A percentile compares a stretch with the other conserved stretches of the same genome.
Evolutionary conservation across 2,888 invertebrate species (phyloP).

Genomic region (Pimpla rufipes): DNA sequence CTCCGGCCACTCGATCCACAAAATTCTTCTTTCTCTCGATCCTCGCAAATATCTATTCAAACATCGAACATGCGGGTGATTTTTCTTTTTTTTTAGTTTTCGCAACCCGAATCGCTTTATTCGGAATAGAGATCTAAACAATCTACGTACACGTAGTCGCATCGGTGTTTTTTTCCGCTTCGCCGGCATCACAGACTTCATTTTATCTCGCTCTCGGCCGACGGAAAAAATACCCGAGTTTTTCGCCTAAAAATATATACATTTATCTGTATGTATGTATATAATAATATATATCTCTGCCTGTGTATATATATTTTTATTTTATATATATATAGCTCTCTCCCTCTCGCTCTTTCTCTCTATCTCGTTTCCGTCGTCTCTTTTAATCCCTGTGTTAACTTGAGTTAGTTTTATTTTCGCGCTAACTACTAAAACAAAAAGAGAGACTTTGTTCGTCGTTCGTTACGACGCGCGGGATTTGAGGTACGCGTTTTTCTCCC

Average conservation of each 20-base stretch:
- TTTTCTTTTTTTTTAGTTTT: conserved; percentile 36
- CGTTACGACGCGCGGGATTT: conserved; percentile 49
- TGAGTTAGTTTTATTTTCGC: conserved; percentile 33
- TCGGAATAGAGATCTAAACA: conserved; percentile 45
- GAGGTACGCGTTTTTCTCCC: conserved; percentile 30
- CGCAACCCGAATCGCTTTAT: conserved; percentile 27
- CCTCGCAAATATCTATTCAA: conserved; percentile 48
- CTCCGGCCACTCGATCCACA: neutral
- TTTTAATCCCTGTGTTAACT: conserved; percentile 37
- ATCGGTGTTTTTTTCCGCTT: conserved; percentile 22
- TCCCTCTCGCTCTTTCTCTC: too few relatives aligned
- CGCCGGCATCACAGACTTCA: conserved; percentile 32
- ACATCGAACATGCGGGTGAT: conserved; percentile 65
- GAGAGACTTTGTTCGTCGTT: conserved; percentile 65
- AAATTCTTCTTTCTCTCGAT: conserved; percentile 9
- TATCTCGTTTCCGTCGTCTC: conserved; percentile 60
- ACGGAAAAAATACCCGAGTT: conserved; percentile 76
- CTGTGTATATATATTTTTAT: conserved; percentile 69
- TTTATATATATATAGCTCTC: conserved; percentile 66
- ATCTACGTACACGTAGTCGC: conserved; percentile 43
- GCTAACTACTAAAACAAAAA: conserved; percentile 70
- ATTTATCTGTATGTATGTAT: conserved; percentile 70
- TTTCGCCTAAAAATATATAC: conserved; percentile 79
- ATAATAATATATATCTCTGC: conserved; percentile 69
- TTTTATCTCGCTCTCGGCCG: conserved; percentile 35